phyloP scores from a whole-genome alignment of 2,888 invertebrate genomes.

The Morpho helenor region DNA sequence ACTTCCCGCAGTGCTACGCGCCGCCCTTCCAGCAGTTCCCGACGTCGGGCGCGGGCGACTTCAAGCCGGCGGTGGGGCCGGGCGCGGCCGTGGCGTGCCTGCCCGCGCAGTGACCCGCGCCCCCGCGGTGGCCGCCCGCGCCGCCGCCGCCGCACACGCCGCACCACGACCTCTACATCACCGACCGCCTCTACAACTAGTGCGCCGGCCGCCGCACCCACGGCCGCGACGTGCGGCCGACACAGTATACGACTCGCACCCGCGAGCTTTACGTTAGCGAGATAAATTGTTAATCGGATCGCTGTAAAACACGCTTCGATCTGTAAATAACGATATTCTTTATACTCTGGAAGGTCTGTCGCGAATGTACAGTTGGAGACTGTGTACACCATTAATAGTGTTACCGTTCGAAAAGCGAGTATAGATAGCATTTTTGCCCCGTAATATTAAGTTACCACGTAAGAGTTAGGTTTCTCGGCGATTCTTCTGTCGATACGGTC shows the following conservation, averaged over 20 bases:
- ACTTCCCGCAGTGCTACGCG: slow-evolving; percentile 94
- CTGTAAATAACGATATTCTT: slow-evolving; percentile 62
- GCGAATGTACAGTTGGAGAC: slow-evolving; percentile 54
- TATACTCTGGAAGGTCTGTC: slow-evolving; percentile 51
- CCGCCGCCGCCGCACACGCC: slow-evolving; percentile 54
- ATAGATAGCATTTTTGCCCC: slow-evolving; percentile 70
- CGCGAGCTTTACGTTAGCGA: slow-evolving; percentile 40
- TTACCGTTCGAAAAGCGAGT: slow-evolving; percentile 69
- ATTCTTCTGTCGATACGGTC: slow-evolving; percentile 50
- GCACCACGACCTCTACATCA: slow-evolving; percentile 64
- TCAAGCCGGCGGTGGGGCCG: slow-evolving; percentile 64
- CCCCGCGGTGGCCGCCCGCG: slow-evolving; percentile 75
- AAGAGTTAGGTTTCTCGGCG: slow-evolving; percentile 72
- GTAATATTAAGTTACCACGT: slow-evolving; percentile 78
- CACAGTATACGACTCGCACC: slow-evolving; percentile 32
- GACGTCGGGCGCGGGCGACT: slow-evolving; percentile 61
- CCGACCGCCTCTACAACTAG: slow-evolving; percentile 67
- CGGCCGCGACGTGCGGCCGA: slow-evolving; percentile 31
- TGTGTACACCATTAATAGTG: slow-evolving; percentile 55
- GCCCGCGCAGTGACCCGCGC: slow-evolving; percentile 88
- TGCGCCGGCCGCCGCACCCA: slow-evolving; percentile 28
- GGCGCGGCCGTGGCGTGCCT: slow-evolving; percentile 63
- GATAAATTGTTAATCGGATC: slow-evolving; percentile 49
- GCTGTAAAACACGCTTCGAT: slow-evolving; percentile 72
- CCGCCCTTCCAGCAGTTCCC: slow-evolving; percentile 89